These are phyloP conservation scores for Stenoptilia bipunctidactyla DNA, from an alignment of 2,888 invertebrate genomes.

Conservation along the genomic window DNA sequence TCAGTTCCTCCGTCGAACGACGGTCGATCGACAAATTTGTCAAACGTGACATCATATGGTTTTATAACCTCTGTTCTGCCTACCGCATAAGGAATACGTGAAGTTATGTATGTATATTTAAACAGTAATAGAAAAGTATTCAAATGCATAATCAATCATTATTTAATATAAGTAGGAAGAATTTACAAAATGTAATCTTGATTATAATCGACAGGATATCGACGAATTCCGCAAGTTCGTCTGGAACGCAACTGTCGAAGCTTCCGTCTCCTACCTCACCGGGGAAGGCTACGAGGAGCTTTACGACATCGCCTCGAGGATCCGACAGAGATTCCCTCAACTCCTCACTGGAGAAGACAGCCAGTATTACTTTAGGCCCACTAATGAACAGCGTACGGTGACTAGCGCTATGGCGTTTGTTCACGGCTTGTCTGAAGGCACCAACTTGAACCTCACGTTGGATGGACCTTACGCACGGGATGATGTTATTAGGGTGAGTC, in stretches of 20 bases:
- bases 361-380: slow-evolving; percentile 72
- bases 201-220: slow-evolving; percentile 68
- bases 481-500: slow-evolving; percentile 42
- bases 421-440: slow-evolving; percentile 54
- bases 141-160: no score
- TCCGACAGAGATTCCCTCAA: slow-evolving; percentile 35
- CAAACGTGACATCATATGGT: no score
- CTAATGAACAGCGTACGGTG: slow-evolving; percentile 70
- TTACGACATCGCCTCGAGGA: slow-evolving; percentile 65
- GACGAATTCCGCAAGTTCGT: slow-evolving; percentile 75
- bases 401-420: slow-evolving; percentile 74
- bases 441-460: slow-evolving; percentile 14
- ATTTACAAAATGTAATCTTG: no score
- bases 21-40: no score
- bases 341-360: slow-evolving; percentile 53
- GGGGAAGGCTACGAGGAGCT: slow-evolving; percentile 74
- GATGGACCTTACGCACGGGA: slow-evolving; percentile 23
- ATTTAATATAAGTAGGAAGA: no score
- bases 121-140: no score
- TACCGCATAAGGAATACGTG: no score
- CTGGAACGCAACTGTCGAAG: slow-evolving; percentile 74
- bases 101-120: no score
- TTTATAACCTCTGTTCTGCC: no score
- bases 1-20: no score
- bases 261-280: slow-evolving; percentile 71